A percentile compares a stretch with the other conserved stretches of the same genome.
These are phyloP conservation scores for Heliconius hortense DNA, from an alignment of 2,888 invertebrate genomes.

Conservation along the genomic window DNA sequence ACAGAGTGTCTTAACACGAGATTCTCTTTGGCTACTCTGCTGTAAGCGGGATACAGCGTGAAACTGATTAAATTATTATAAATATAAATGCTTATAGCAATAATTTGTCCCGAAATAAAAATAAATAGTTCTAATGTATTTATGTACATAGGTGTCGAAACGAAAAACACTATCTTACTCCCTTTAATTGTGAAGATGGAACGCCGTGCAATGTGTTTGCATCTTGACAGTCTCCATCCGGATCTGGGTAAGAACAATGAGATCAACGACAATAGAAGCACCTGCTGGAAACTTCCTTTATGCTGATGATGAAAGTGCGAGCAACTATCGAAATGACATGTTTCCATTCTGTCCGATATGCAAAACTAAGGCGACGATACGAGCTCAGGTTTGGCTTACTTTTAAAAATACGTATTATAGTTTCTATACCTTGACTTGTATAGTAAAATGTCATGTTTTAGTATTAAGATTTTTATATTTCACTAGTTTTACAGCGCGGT, in stretches of 20 bases:
- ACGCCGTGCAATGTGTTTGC: constrained; percentile 27
- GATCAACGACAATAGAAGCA: constrained; percentile 56
- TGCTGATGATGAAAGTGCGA: constrained; percentile 55
- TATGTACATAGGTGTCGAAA: constrained; percentile 22
- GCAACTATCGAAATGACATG: constrained; percentile 43
- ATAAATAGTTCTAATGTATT: background rate
- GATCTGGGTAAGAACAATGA: constrained; percentile 51
- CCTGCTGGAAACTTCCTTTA: constrained; percentile 54
- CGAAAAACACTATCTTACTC: constrained; percentile 33
- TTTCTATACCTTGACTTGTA: background rate
- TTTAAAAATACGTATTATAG: background rate
- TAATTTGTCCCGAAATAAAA: background rate
- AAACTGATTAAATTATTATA: background rate
- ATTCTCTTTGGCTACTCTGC: no score
- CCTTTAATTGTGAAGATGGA: constrained; percentile 35
- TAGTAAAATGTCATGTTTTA: background rate
- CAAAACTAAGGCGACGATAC: constrained; percentile 6
- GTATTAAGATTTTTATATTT: no score
- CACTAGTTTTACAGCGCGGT: no score
- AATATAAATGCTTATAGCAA: background rate
- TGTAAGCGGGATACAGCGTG: no score
- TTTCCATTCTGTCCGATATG: constrained; percentile 42
- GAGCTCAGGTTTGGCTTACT: constrained; percentile 3
- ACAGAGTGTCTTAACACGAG: no score
- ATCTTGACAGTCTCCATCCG: constrained; percentile 29